Percentiles rank a stretch among this genome's conserved stretches.
Conservation (phyloP, 2,113 vertebrate genomes). For the Neolamprologus hecqui region DNA sequence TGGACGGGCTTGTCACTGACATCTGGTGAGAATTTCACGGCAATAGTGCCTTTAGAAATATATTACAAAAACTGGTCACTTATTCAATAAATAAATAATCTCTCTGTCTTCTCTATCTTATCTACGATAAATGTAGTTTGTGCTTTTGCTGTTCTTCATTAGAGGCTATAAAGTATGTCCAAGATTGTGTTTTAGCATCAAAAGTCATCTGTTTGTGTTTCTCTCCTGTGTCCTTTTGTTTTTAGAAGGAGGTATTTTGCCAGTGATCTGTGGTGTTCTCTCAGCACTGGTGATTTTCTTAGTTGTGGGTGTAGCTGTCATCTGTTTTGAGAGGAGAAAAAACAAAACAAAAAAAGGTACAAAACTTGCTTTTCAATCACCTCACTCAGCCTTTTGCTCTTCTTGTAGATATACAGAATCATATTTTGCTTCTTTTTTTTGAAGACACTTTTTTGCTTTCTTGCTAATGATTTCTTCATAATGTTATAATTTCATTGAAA, state of each 20-base stretch:
- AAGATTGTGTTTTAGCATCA: not conserved
- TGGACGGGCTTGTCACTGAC: fast-evolving
- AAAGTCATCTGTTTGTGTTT: not conserved
- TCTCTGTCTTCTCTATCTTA: not conserved
- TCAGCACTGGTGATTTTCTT: not conserved
- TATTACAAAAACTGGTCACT: fast-evolving
- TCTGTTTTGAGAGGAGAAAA: slow-evolving; percentile 10
- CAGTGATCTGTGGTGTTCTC: not conserved
- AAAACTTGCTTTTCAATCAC: not conserved
- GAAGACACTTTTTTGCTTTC: not conserved
- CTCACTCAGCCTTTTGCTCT: not conserved
- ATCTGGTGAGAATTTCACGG: not conserved
- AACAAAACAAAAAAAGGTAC: not conserved
- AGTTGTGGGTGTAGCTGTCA: not conserved
- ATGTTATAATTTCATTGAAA: not conserved
- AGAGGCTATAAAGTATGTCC: not conserved
- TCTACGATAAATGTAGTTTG: not conserved
- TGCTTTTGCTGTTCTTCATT: not conserved
- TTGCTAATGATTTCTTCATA: not conserved
- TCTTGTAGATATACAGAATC: not conserved
- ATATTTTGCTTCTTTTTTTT: not conserved
- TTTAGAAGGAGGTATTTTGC: fast-evolving
- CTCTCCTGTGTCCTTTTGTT: not conserved
- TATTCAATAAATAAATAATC: not conserved
- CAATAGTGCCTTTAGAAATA: not conserved